phyloP scores from a whole-genome alignment of 2,888 invertebrate species.

The Sinotaia quadrata region DNA sequence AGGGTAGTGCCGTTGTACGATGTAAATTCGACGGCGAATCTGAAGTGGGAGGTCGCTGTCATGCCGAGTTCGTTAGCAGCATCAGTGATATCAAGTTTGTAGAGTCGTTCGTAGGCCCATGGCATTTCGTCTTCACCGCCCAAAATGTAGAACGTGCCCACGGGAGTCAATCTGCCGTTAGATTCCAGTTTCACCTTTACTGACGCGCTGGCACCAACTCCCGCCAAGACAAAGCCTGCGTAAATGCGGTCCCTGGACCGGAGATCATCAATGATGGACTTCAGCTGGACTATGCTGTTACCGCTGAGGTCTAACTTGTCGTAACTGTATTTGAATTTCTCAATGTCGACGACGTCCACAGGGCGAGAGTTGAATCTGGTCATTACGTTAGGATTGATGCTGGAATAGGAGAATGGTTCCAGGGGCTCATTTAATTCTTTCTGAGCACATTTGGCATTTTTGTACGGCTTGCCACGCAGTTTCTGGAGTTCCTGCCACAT shows the following conservation, averaged over 20 bases:
- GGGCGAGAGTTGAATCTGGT: constrained; percentile 40
- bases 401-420: constrained; percentile 37
- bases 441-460: constrained; percentile 43
- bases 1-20: constrained; percentile 31
- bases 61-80: constrained; percentile 18
- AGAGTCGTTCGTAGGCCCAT: constrained; percentile 41
- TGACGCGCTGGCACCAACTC: no score
- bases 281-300: no score
- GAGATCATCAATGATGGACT: no score
- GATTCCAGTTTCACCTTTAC: no score
- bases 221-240: constrained; percentile 38
- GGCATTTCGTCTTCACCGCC: constrained; percentile 42
- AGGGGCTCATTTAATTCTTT: constrained; percentile 35
- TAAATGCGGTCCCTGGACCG: constrained; percentile 31
- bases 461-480: constrained; percentile 38
- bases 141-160: constrained; percentile 38
- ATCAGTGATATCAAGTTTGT: constrained; percentile 42
- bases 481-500: constrained; percentile 42
- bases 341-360: constrained; percentile 41
- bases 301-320: no score
- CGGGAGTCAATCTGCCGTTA: constrained; percentile 25
- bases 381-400: constrained; percentile 36
- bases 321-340: no score
- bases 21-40: constrained; percentile 26
- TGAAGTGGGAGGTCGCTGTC: constrained; percentile 21